These are phyloP conservation scores for Adineta ricciae DNA, from an alignment of 2,888 invertebrate species.

Conservation along the genomic window DNA sequence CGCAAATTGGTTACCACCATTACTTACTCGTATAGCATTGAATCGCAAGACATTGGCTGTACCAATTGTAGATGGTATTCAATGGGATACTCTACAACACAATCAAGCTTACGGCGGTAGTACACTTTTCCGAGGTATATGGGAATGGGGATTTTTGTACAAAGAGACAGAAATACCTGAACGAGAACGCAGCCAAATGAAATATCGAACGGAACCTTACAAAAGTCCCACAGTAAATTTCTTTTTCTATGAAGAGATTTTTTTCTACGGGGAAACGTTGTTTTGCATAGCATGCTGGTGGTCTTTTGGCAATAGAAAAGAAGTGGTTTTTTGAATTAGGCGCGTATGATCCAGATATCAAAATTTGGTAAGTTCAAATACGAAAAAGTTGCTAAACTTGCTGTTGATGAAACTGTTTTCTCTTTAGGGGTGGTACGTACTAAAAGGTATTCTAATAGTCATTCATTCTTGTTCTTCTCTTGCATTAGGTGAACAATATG, in stretches of 20 bases:
- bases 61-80: conserved; percentile 91
- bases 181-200: conserved; percentile 64
- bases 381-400: not conserved
- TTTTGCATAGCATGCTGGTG: conserved; percentile 71
- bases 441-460: no score
- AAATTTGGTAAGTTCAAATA: conserved; percentile 27
- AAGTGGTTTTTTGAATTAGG: conserved; percentile 87
- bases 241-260: no score
- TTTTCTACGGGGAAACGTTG: no score
- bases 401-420: not conserved
- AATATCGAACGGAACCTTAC: conserved; percentile 82
- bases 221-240: conserved; percentile 69
- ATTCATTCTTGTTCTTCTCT: not conserved
- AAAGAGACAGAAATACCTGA: conserved; percentile 90
- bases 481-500: conserved; percentile 75
- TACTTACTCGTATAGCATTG: conserved; percentile 2
- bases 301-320: conserved; percentile 87
- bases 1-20: conserved; percentile 10
- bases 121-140: conserved; percentile 66
- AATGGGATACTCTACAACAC: conserved; percentile 85
- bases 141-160: conserved; percentile 98
- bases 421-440: not conserved
- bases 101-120: conserved; percentile 79
- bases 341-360: conserved; percentile 80
- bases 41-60: conserved; percentile 31